These are phyloP conservation scores for Choloepus hoffmanni DNA, from an alignment of 2,113 vertebrate genomes.

Conservation along the genomic window DNA sequence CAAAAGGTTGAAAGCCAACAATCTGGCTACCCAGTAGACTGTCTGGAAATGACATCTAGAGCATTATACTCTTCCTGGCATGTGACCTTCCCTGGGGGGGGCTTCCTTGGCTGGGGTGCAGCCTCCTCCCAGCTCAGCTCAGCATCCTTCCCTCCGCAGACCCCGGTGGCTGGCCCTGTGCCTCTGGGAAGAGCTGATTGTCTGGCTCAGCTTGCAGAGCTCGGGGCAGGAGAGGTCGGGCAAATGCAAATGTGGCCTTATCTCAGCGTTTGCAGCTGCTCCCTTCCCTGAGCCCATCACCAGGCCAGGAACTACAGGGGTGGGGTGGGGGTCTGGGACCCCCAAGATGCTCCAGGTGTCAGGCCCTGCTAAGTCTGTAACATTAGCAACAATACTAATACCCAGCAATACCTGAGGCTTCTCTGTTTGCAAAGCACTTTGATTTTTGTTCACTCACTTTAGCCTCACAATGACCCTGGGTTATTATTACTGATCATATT, in stretches of 20 bases:
- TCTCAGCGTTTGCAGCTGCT: conserved; percentile 65
- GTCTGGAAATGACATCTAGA: background rate
- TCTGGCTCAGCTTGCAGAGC: conserved; percentile 24
- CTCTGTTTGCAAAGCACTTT: conserved; percentile 1
- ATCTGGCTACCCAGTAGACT: background rate
- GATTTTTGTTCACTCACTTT: background rate
- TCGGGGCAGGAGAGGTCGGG: background rate
- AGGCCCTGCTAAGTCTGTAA: background rate
- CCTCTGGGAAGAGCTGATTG: background rate
- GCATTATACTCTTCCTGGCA: background rate
- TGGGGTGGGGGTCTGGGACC: conserved; percentile 6
- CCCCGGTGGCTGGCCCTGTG: background rate
- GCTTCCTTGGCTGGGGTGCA: background rate
- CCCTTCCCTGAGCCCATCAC: background rate
- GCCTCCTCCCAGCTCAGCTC: background rate
- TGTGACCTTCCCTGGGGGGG: background rate
- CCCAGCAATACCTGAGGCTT: background rate
- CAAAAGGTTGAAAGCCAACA: background rate
- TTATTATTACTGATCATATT: background rate
- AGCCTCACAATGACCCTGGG: background rate
- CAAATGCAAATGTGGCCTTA: conserved; percentile 75
- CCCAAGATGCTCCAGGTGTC: background rate
- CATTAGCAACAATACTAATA: background rate
- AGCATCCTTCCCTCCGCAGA: background rate
- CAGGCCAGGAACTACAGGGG: background rate